Evolutionary conservation across 2,797 vertebrate species (phyloP).

Genomic region (Steatocranus sp.): DNA sequence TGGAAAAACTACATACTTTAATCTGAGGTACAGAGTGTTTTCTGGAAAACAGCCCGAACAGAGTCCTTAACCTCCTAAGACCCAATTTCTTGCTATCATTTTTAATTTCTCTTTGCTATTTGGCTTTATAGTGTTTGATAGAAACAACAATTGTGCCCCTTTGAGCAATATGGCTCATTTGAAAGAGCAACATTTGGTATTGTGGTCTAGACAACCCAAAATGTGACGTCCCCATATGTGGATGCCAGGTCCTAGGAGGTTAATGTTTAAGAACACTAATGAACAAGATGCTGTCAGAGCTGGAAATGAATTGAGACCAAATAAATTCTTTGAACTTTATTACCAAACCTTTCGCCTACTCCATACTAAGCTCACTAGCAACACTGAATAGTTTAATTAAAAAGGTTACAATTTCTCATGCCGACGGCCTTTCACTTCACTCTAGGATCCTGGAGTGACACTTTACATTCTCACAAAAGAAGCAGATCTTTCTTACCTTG

Average conservation of each 20-base stretch:
- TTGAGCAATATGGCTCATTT: not conserved
- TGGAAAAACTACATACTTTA: not conserved
- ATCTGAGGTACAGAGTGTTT: not conserved
- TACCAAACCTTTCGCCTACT: not conserved
- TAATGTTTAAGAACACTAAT: not conserved
- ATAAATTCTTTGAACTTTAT: not conserved
- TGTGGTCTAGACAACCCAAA: not conserved
- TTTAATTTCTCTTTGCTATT: not conserved
- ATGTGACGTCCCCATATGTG: not conserved
- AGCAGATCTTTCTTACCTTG: not conserved
- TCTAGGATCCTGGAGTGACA: not conserved
- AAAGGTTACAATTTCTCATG: not conserved
- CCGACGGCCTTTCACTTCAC: not conserved
- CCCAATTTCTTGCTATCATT: not conserved
- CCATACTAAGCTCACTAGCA: not conserved
- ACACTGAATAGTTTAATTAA: not conserved
- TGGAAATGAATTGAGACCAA: not conserved
- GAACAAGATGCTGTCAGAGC: not conserved
- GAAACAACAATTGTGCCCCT: not conserved
- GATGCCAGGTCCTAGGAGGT: not conserved
- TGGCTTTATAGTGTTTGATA: rapidly evolving
- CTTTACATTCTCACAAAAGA: not conserved
- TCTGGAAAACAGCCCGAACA: not conserved
- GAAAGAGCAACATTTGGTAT: not conserved
- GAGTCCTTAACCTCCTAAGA: not conserved